Evolutionary conservation across 2,797 vertebrate species (phyloP).

Genomic region (Cyclopterus lumpus): DNA sequence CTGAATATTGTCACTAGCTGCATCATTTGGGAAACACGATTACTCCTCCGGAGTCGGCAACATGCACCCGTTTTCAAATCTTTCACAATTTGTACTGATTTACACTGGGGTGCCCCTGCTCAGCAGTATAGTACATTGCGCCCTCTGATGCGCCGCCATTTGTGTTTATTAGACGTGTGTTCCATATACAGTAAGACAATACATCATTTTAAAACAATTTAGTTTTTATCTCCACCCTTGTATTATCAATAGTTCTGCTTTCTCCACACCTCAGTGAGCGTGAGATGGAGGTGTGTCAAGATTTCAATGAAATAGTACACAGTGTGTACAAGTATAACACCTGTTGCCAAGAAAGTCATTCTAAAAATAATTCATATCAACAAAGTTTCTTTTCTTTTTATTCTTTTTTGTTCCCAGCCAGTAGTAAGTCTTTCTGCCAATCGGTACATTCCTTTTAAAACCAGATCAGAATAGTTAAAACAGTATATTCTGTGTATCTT

Average conservation of each 20-base stretch:
- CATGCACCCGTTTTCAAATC: not conserved
- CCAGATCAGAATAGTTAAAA: not conserved
- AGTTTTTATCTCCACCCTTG: slow-evolving; percentile 17
- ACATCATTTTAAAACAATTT: not conserved
- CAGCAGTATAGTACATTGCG: not conserved
- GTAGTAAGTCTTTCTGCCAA: not conserved
- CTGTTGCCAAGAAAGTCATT: slow-evolving; percentile 1
- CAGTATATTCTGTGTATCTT: not conserved
- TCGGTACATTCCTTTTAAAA: not conserved
- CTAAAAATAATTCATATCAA: not conserved
- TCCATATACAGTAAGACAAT: not conserved
- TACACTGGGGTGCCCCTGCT: not conserved
- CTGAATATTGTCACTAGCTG: no score
- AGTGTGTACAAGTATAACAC: slow-evolving; percentile 7
- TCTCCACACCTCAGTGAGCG: not conserved
- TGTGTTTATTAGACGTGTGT: accelerated
- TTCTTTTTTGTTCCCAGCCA: no score
- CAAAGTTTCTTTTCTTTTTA: not conserved
- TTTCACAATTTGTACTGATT: not conserved
- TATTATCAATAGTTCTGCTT: not conserved
- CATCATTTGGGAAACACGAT: no score
- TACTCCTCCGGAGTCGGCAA: not conserved
- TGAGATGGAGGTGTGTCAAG: slow-evolving; percentile 20
- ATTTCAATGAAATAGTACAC: not conserved
- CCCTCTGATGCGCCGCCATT: not conserved